A percentile compares a stretch with the other conserved stretches of the same genome.
These are phyloP conservation scores for Orthosia incerta DNA, from an alignment of 2,888 invertebrate genomes.

Conservation along the genomic window DNA sequence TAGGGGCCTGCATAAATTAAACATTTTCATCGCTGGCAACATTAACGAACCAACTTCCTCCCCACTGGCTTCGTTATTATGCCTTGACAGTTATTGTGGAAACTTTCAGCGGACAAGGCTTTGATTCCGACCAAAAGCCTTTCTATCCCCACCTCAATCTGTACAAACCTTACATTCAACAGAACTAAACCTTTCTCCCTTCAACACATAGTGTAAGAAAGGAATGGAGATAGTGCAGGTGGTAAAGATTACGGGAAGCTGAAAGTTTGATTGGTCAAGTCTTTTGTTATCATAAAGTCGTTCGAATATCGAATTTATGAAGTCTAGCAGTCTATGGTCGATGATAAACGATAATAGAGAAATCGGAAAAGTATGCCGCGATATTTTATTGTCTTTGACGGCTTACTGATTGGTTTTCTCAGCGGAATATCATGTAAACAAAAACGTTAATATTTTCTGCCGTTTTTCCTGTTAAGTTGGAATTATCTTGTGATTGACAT, in stretches of 20 bases:
- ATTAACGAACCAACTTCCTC: conserved; percentile 66
- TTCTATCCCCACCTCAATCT: conserved; percentile 46
- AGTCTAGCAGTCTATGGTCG: conserved; percentile 38
- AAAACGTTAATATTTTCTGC: conserved; percentile 13
- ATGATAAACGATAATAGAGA: conserved; percentile 55
- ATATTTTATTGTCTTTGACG: conserved; percentile 54
- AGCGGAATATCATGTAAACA: conserved; percentile 28
- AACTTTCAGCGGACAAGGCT: conserved; percentile 69
- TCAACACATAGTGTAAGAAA: conserved; percentile 8
- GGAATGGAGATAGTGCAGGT: conserved; percentile 40
- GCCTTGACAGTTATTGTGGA: conserved; percentile 75
- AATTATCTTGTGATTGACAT: conserved; percentile 28
- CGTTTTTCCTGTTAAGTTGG: conserved; percentile 28
- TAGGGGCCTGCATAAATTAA: conserved; percentile 62
- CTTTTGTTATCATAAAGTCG: conserved; percentile 50
- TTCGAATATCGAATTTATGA: conserved; percentile 50
- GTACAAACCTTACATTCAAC: conserved; percentile 50
- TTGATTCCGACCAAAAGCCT: conserved; percentile 65
- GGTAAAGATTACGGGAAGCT: conserved; percentile 50
- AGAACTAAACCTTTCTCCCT: conserved; percentile 36
- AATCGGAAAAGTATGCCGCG: conserved; percentile 36
- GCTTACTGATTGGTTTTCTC: conserved; percentile 40
- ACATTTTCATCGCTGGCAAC: conserved; percentile 61
- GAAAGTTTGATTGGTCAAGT: conserved; percentile 61
- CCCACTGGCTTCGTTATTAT: conserved; percentile 67